Base-by-base conservation (phyloP, 2,888 invertebrate genomes). In the Nezara viridula region DNA sequence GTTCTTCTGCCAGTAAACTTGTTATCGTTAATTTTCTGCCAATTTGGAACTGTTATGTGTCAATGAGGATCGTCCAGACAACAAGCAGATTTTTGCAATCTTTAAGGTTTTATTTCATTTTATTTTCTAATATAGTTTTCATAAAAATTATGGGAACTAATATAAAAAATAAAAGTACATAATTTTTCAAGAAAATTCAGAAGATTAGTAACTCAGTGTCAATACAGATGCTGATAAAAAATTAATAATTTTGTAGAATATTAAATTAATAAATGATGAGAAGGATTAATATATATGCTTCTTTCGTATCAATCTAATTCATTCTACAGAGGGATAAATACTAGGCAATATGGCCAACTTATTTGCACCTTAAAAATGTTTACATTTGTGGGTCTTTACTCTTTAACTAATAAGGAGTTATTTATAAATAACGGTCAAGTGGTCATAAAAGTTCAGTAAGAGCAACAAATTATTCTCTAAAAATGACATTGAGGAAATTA, bases 41-140 rank as follows among this genome's bases (percentile, higher is more conserved):
- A 47, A 32, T 88, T 88, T 88, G n/a, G 21, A 88, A 73, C 60
- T 47, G 66, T 44, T 89, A 89, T 90, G 90, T 90, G 90, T 90
- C 90, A 86, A 90, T 90, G 90, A 90, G 85, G 89, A 89, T 50
- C 88, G 50, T 89, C 66, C 87, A 86, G 86, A 44, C 86, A 37
- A 66, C 89, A 49, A 85, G 86, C 49, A 86, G 89, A 87, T 89
- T 89, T 87, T 88, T 90, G 49, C 90, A 90, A 85, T 77, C 89
- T 60, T 47, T 90, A 47, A 88, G 89, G 90, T 90, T 66, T 44
- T 89, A 37, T 24, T 85, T 32, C 12, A 88, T 86, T 60, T 55
- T 73, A 73, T 73, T 73, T n/a, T 14, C 14, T 16, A 16, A 60
- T 60, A 0, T 27, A 27, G 60, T 14, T 60, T 27, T 14, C 60